Conservation (phyloP, 2,888 invertebrate genomes). For the Amiota mariae region DNA sequence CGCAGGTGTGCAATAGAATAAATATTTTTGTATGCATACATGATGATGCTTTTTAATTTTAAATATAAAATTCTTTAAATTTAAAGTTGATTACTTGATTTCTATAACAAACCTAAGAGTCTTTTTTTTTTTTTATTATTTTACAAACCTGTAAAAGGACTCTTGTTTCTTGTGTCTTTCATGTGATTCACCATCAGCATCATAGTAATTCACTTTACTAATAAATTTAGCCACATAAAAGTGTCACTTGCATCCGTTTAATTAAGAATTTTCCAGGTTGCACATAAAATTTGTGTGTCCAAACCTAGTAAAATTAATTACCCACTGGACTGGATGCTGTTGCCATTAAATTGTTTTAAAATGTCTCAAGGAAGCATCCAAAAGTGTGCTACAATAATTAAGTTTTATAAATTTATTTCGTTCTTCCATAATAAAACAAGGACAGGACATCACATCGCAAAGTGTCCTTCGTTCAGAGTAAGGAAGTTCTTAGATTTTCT, state of each 20-base stretch:
- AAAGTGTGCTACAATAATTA: slow-evolving; percentile 7
- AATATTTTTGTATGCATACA: too few relatives aligned
- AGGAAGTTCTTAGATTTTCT: too few relatives aligned
- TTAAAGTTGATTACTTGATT: too few relatives aligned
- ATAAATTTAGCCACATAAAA: slow-evolving; percentile 2
- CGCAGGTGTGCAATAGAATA: too few relatives aligned
- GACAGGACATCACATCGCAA: not conserved
- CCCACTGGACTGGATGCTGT: not conserved
- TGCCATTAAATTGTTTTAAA: not conserved
- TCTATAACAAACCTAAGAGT: too few relatives aligned
- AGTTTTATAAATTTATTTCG: not conserved
- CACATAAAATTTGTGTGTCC: slow-evolving; percentile 1
- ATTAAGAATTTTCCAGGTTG: slow-evolving; percentile 5
- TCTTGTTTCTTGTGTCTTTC: too few relatives aligned
- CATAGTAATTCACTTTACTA: not conserved
- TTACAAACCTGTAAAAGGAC: too few relatives aligned
- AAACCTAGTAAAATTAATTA: not conserved
- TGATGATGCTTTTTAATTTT: too few relatives aligned
- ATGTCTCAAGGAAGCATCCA: not conserved
- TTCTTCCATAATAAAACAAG: too few relatives aligned
- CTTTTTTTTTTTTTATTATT: too few relatives aligned
- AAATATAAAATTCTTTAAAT: too few relatives aligned
- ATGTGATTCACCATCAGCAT: too few relatives aligned
- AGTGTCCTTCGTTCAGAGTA: not conserved
- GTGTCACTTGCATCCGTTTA: slow-evolving; percentile 4